Percentiles rank a stretch among this genome's conserved stretches.
phyloP scores from a whole-genome alignment of 1,140 invertebrate genomes.

The Listronotus oregonensis region DNA sequence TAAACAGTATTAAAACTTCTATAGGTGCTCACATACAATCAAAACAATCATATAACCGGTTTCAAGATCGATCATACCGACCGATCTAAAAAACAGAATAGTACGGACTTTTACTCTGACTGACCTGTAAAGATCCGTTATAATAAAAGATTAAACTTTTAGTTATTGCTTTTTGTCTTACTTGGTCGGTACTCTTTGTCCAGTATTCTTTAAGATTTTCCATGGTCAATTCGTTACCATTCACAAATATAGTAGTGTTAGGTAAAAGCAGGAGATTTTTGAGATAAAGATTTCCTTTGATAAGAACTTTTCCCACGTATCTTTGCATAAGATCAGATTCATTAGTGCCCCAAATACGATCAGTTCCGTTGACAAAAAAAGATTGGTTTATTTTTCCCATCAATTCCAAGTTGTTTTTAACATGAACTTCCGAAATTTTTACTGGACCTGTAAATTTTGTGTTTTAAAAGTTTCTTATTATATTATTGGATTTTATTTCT shows the following conservation, averaged over 20 bases:
- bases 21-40: too few relatives aligned
- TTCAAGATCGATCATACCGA: too few relatives aligned
- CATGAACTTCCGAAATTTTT: conserved; percentile 35
- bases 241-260: conserved; percentile 34
- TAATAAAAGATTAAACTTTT: background rate
- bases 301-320: conserved; percentile 44
- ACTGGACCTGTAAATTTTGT: conserved; percentile 40
- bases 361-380: conserved; percentile 28
- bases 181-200: conserved; percentile 48
- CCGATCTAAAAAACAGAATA: too few relatives aligned
- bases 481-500: too few relatives aligned
- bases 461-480: background rate
- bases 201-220: conserved; percentile 42
- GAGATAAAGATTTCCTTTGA: conserved; percentile 45
- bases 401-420: conserved; percentile 39
- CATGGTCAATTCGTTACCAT: conserved; percentile 38
- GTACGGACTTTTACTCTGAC: too few relatives aligned
- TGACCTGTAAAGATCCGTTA: background rate
- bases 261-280: conserved; percentile 34
- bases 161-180: conserved; percentile 21
- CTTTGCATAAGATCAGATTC: conserved; percentile 46
- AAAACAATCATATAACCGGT: too few relatives aligned
- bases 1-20: too few relatives aligned
- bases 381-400: conserved; percentile 31
- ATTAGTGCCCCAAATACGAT: conserved; percentile 39